These are phyloP conservation scores for Coptodon rendalli DNA, from an alignment of 2,113 vertebrate species.

Conservation along the genomic window DNA sequence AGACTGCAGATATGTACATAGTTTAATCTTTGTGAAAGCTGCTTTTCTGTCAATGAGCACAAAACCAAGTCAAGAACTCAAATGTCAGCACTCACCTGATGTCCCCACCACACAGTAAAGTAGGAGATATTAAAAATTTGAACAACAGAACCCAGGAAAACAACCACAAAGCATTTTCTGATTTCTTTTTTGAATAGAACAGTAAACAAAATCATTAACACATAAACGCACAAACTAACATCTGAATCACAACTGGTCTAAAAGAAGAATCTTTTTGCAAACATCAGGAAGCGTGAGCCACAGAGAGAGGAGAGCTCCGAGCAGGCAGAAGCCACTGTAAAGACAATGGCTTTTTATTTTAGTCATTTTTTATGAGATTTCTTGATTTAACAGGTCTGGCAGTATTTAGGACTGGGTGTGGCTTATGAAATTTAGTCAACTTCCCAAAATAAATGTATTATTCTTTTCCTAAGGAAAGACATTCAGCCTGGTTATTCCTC, in stretches of 20 bases:
- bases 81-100: too few relatives aligned
- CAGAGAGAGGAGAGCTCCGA: constrained; percentile 87
- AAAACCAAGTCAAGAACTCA: too few relatives aligned
- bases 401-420: background rate
- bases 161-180: constrained; percentile 79
- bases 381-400: background rate
- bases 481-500: too few relatives aligned
- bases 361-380: constrained; percentile 12
- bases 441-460: background rate
- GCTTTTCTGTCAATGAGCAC: too few relatives aligned
- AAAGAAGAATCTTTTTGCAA: constrained; percentile 61
- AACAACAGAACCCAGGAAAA: too few relatives aligned
- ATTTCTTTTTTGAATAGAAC: constrained; percentile 43
- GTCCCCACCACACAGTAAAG: too few relatives aligned
- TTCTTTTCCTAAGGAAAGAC: too few relatives aligned
- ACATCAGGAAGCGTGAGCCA: constrained; percentile 92
- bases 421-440: background rate
- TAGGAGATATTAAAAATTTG: too few relatives aligned
- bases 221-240: background rate
- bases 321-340: constrained; percentile 86
- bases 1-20: too few relatives aligned
- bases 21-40: too few relatives aligned
- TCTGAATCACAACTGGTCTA: background rate
- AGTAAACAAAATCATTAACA: background rate
- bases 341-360: background rate